phyloP scores from a whole-genome alignment of 2,113 vertebrate genomes.

The Pithys albifrons region DNA sequence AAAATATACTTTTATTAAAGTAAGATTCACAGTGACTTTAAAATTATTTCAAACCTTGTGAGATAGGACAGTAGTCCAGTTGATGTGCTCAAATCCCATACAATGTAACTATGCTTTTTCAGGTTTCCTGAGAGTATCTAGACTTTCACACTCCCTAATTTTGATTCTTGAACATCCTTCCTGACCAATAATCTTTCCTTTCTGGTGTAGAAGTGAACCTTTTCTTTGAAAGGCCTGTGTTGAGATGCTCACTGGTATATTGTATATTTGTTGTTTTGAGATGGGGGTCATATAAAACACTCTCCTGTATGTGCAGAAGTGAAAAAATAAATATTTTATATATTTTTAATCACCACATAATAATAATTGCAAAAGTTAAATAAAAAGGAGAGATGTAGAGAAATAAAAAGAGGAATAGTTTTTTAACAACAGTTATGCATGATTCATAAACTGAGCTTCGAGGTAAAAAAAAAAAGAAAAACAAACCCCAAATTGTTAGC shows the following conservation, averaged over 20 bases:
- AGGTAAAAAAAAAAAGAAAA: not conserved
- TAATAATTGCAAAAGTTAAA: not conserved
- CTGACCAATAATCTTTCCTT: not conserved
- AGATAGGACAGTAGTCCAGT: not conserved
- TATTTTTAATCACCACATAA: not conserved
- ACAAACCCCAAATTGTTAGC: not conserved
- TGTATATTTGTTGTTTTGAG: not conserved
- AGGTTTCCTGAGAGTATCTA: not conserved
- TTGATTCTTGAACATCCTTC: not conserved
- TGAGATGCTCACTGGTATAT: not conserved
- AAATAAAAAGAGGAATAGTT: not conserved
- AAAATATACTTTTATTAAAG: not conserved
- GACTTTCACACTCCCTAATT: not conserved
- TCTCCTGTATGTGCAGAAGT: not conserved
- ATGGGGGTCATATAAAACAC: not conserved
- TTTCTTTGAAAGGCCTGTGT: not conserved
- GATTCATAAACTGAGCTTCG: not conserved
- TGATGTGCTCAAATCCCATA: not conserved
- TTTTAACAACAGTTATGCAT: not conserved
- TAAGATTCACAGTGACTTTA: not conserved
- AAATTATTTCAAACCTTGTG: not conserved
- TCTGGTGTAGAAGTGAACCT: not conserved
- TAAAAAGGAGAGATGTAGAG: not conserved
- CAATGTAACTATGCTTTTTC: not conserved
- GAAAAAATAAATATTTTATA: not conserved